These are phyloP conservation scores for Hystrix cristata DNA, from an alignment of 2,113 vertebrate species.

Conservation along the genomic window DNA sequence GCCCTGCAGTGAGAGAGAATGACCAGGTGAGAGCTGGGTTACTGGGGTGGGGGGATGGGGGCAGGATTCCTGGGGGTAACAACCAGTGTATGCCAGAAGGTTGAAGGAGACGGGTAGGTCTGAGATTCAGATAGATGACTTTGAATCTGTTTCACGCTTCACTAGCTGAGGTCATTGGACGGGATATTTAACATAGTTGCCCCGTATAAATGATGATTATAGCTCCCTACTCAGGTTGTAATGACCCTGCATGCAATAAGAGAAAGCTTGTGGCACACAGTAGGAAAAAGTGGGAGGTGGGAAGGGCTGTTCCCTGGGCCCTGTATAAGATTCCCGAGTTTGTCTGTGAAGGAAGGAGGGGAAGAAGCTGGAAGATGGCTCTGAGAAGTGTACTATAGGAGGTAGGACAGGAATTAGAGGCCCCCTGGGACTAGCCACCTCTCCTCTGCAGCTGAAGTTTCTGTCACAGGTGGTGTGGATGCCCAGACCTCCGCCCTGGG, in stretches of 20 bases:
- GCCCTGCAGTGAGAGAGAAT: neutral
- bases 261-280: neutral
- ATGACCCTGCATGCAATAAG: neutral
- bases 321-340: neutral
- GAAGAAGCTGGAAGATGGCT: neutral
- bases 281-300: neutral
- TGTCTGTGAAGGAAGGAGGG: neutral
- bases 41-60: neutral
- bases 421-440: conserved; percentile 45
- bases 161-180: neutral
- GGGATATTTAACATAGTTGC: neutral
- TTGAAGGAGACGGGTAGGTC: neutral
- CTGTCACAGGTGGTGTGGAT: conserved; percentile 87
- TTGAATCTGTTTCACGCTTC: neutral
- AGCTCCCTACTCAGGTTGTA: neutral
- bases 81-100: neutral
- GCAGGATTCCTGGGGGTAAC: neutral
- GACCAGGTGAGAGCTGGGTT: neutral
- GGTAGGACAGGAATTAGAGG: neutral
- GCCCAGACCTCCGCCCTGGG: conserved; percentile 89
- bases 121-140: neutral
- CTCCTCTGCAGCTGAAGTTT: conserved; percentile 1
- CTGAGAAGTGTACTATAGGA: neutral
- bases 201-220: neutral
- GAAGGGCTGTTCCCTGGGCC: neutral